Percentiles rank a stretch among this genome's conserved stretches.
Conservation (phyloP, 1,140 invertebrate genomes). For the Drosophila kurseongensis region DNA sequence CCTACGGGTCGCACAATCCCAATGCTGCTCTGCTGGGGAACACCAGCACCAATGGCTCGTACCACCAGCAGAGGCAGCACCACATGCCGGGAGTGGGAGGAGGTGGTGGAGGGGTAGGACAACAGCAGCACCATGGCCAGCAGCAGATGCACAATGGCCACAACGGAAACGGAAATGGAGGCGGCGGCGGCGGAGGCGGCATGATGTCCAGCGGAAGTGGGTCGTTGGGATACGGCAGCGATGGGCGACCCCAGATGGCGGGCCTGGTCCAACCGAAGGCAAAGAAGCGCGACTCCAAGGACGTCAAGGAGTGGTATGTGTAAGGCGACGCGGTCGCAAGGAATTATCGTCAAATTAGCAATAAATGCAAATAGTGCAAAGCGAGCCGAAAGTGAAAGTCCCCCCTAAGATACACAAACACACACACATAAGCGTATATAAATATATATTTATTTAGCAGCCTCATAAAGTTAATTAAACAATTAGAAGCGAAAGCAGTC, state of each 20-base stretch:
- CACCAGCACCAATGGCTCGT: constrained; percentile 85
- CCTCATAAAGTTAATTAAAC: constrained; percentile 50
- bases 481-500: constrained; percentile 53
- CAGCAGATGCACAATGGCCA: constrained; percentile 60
- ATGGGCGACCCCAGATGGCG: constrained; percentile 78
- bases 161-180: constrained; percentile 51
- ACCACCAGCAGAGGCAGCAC: constrained; percentile 85
- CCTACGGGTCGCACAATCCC: constrained; percentile 89
- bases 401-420: constrained; percentile 31
- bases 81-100: constrained; percentile 64
- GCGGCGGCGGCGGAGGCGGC: constrained; percentile 32
- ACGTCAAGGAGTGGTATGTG: constrained; percentile 97
- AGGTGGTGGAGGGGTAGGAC: constrained; percentile 56
- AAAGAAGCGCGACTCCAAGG: constrained; percentile 92
- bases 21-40: constrained; percentile 89
- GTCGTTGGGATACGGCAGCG: constrained; percentile 68
- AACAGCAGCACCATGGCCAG: constrained; percentile 81
- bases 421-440: constrained; percentile 28
- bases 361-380: constrained; percentile 64
- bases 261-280: constrained; percentile 86
- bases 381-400: constrained; percentile 33
- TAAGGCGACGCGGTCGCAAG: constrained; percentile 47
- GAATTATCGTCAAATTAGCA: constrained; percentile 78
- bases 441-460: constrained; percentile 62
- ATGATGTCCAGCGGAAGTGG: constrained; percentile 78